Evolutionary conservation across 2,113 vertebrate species (phyloP).

Genomic region (Toxotes jaculatrix): DNA sequence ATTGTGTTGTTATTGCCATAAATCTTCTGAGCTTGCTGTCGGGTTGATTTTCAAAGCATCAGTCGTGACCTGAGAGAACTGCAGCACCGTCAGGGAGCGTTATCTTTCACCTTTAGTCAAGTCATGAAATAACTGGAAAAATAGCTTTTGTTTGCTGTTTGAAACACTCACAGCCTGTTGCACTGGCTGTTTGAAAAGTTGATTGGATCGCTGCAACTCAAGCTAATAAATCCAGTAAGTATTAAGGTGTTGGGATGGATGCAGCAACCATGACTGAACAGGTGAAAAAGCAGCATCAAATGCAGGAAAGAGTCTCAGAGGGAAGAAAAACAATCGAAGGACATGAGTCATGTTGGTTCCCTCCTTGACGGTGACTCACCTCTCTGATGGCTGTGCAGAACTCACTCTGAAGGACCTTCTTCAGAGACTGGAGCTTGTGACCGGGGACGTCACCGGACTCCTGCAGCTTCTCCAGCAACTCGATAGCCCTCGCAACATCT

Average conservation of each 20-base stretch:
- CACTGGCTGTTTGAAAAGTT: not conserved
- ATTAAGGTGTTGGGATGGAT: not conserved
- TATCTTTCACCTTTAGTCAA: not conserved
- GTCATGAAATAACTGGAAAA: not conserved
- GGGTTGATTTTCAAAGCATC: not conserved
- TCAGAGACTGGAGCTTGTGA: constrained; percentile 96
- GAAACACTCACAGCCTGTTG: not conserved
- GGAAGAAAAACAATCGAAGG: constrained; percentile 7
- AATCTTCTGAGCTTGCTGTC: not conserved
- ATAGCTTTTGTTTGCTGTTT: not conserved
- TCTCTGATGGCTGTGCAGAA: constrained; percentile 99
- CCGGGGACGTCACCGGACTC: constrained; percentile 96
- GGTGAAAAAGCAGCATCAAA: not conserved
- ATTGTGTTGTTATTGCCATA: not conserved
- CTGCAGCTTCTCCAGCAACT: constrained; percentile 97
- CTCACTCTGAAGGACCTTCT: constrained; percentile 99
- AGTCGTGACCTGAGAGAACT: not conserved
- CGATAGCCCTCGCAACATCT: constrained; percentile 98
- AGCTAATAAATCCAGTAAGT: too few relatives aligned
- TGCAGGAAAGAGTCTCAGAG: not conserved
- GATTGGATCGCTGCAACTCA: too few relatives aligned
- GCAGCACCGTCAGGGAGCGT: not conserved
- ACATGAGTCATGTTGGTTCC: constrained; percentile 11
- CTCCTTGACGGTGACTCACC: constrained; percentile 84
- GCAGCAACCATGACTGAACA: not conserved